Evolutionary conservation across 2,113 vertebrate genomes (phyloP).

Genomic region (Edolisoma coerulescens): DNA sequence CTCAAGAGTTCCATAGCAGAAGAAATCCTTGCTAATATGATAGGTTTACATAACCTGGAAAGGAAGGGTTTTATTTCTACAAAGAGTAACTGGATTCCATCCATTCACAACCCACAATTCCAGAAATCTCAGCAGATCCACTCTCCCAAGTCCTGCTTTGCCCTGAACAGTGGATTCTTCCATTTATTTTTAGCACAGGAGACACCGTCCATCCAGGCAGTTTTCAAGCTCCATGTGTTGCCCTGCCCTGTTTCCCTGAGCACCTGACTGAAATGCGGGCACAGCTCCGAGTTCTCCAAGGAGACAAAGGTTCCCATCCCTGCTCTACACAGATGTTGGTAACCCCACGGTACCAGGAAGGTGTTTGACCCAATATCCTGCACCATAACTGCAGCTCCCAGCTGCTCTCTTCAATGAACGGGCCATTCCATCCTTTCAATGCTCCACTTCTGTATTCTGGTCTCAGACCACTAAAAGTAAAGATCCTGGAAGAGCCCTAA

Average conservation of each 20-base stretch:
- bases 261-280: neutral
- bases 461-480: neutral
- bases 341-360: neutral
- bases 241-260: neutral
- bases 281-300: neutral
- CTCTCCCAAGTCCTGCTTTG: neutral
- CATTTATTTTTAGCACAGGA: conserved; percentile 9
- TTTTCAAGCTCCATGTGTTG: neutral
- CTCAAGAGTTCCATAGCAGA: neutral
- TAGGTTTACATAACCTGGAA: neutral
- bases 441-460: neutral
- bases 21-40: neutral
- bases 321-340: fast-evolving
- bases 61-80: neutral
- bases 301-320: neutral
- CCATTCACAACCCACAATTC: neutral
- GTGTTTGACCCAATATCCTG: neutral
- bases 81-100: neutral
- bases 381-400: neutral
- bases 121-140: neutral
- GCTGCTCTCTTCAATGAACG: neutral
- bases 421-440: neutral
- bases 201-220: neutral
- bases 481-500: neutral
- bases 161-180: neutral